Conservation (phyloP, 2,888 invertebrate species). For the Cheilosia scutellata region DNA sequence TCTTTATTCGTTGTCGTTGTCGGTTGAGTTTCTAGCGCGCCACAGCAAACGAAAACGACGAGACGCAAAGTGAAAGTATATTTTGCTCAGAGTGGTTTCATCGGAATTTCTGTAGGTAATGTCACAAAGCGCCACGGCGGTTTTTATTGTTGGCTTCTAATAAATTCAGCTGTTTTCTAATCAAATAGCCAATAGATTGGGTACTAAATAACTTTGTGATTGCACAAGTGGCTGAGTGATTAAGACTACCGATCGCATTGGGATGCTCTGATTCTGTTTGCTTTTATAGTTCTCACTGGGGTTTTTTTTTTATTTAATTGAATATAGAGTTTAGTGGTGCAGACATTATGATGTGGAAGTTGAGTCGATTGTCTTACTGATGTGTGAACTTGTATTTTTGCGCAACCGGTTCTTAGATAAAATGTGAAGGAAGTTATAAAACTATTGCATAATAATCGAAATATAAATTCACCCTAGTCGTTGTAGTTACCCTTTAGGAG, state of each 20-base stretch:
- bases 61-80: slow-evolving; percentile 66
- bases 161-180: slow-evolving; percentile 58
- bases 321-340: slow-evolving; percentile 22
- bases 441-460: not conserved
- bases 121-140: slow-evolving; percentile 32
- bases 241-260: slow-evolving; percentile 23
- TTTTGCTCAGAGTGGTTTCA: slow-evolving; percentile 34
- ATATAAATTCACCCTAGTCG: too few species aligned
- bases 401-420: slow-evolving; percentile 5
- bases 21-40: slow-evolving; percentile 18
- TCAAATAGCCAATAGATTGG: slow-evolving; percentile 36
- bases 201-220: slow-evolving; percentile 27
- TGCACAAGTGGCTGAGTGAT: slow-evolving; percentile 41
- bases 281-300: not conserved
- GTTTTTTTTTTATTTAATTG: slow-evolving; percentile 4
- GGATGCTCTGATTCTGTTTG: slow-evolving; percentile 21
- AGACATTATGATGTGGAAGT: not conserved
- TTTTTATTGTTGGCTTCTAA: slow-evolving; percentile 16
- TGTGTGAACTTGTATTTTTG: not conserved
- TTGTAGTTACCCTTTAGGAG: not conserved
- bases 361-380: not conserved
- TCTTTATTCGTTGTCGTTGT: slow-evolving; percentile 1
- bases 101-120: slow-evolving; percentile 65
- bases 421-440: not conserved
- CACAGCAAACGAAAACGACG: not conserved